Conservation (phyloP, 2,113 vertebrate genomes). For the Myrmecobius fasciatus region DNA sequence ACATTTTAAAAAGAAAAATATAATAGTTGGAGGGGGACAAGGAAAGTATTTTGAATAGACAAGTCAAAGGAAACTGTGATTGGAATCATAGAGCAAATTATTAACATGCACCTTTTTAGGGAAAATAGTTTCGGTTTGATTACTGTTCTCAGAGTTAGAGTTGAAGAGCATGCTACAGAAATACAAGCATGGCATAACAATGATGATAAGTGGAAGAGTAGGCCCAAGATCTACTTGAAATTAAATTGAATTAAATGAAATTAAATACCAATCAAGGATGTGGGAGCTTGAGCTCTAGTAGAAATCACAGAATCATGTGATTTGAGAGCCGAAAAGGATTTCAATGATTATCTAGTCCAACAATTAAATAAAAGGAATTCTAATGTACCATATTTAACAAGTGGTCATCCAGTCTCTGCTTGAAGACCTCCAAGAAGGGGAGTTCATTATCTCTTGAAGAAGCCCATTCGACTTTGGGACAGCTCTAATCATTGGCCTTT, state of each 20-base stretch:
- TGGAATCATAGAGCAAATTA: not conserved
- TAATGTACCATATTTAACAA: not conserved
- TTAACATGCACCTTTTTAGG: not conserved
- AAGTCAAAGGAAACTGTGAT: not conserved
- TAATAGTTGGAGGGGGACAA: not conserved
- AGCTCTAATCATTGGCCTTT: not conserved
- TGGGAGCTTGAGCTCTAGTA: not conserved
- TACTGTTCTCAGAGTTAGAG: not conserved
- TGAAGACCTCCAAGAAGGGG: not conserved
- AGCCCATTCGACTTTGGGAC: not conserved
- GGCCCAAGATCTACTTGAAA: not conserved
- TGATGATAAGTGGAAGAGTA: not conserved
- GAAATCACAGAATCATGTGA: not conserved
- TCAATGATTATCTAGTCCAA: not conserved
- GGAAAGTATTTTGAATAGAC: not conserved
- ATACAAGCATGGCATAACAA: not conserved
- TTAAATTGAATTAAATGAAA: too few species aligned
- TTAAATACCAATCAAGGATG: not conserved
- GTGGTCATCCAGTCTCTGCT: not conserved
- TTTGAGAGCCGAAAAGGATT: not conserved
- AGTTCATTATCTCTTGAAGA: not conserved
- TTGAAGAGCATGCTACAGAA: not conserved
- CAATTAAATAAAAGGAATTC: not conserved
- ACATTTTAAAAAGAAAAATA: not conserved
- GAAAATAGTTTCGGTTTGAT: not conserved